phyloP scores from a whole-genome alignment of 2,888 invertebrate genomes.

The Barypeithes pellucidus region DNA sequence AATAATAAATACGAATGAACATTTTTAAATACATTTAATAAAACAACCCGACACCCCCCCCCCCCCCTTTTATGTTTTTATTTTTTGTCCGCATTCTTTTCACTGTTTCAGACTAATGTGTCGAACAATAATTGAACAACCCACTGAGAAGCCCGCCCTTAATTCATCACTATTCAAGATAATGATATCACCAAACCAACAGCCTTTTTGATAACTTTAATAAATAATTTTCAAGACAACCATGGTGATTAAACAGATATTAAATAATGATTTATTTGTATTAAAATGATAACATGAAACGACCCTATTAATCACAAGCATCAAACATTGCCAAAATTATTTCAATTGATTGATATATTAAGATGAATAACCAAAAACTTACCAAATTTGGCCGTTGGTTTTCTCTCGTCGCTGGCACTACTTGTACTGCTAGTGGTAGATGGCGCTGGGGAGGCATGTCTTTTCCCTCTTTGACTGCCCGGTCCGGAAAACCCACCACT shows the following conservation, averaged over 20 bases:
- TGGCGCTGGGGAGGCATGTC: conserved; percentile 94
- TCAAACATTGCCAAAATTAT: neutral
- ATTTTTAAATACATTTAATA: too few relatives aligned
- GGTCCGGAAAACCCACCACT: conserved; percentile 72
- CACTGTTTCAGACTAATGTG: too few relatives aligned
- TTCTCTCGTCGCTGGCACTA: conserved; percentile 84
- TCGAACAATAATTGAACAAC: too few relatives aligned
- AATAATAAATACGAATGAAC: too few relatives aligned
- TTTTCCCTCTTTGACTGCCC: conserved; percentile 74
- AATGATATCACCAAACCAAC: neutral
- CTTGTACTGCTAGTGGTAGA: conserved; percentile 94
- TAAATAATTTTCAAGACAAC: too few relatives aligned
- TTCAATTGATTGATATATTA: neutral
- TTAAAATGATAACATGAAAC: neutral
- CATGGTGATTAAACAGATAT: too few relatives aligned
- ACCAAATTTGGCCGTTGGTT: conserved; percentile 80
- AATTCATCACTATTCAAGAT: too few relatives aligned
- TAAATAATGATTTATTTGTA: neutral
- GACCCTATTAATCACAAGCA: conserved; percentile 4
- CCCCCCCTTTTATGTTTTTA: too few relatives aligned
- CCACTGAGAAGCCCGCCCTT: neutral
- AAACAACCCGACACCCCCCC: too few relatives aligned
- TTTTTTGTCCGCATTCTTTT: too few relatives aligned
- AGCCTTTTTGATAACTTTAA: too few relatives aligned
- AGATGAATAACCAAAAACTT: conserved; percentile 45